Evolutionary conservation across 2,797 vertebrate genomes (phyloP), one percentile per base, ranked within the genome.

Genomic region (Sebastes alutus): DNA sequence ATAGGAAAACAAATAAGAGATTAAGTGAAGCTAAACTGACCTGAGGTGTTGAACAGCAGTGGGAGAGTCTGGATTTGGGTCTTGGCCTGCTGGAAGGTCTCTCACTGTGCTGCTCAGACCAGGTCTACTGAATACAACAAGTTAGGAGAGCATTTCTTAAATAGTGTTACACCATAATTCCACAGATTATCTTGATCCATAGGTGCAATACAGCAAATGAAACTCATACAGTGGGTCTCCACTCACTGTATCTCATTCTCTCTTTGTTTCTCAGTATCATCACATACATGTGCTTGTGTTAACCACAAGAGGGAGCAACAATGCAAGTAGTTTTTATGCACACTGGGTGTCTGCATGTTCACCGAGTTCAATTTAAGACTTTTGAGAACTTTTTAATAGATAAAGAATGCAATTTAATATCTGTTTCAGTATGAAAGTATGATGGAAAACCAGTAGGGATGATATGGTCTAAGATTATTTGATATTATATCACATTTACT

Each of bases 241-340:
- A 7, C 18, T 16, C 16, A 27, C 13, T 46, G 18, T 33, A 9
- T 46, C 11, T 66, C 62, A 16, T 42, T 13, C 6, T 27, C 42
- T 16, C 14, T 30, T 35, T 22, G 10, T 22, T 5, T 46, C 2
- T 62, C 27, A 22, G 13, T 54, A 18, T 59, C 5, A 63, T 49
- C 22, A 58, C n/a, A 14, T 42, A 46, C 13, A 33, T 35, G 8
- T 55, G 27, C 63, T 32, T 5, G 4, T 62, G n/a, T 78, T 7
- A 38, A 69, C 85, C 85, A 84, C 78, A 52, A 74, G 81, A 87
- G 82, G 88, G 85, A 4, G 65, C 73, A 59, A 65, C 68, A 77
- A 35, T 32, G 65, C 55, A 81, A 65, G 29, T 13, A 23, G 18
- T 49, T 29, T 46, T 18, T 4, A 10, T 62, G 18, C 54, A 42